A percentile compares a stretch with the other conserved stretches of the same genome.
Conservation (phyloP, 2,888 invertebrate genomes). For the Patella pellucida region DNA sequence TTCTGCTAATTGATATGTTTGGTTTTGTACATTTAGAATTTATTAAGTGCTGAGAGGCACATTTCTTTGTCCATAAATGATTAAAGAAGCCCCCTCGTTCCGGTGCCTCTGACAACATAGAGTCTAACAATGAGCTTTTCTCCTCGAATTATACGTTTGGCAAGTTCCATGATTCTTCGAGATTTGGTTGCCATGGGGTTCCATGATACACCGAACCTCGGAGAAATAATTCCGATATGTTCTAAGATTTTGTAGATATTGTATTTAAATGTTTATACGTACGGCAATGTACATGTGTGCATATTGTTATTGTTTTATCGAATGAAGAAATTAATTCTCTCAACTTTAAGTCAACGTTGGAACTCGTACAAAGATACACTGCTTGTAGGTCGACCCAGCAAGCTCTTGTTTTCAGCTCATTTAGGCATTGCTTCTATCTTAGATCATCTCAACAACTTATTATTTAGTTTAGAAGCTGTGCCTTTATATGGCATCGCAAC, state of each 20-base stretch:
- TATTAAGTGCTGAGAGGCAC: neutral
- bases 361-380: neutral
- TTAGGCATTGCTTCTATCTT: slow-evolving; percentile 8
- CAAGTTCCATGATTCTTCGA: slow-evolving; percentile 1
- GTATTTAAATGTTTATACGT: neutral
- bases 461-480: neutral
- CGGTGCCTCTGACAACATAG: slow-evolving; percentile 9
- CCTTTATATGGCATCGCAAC: neutral
- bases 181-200: neutral
- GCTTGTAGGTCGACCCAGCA: neutral
- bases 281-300: slow-evolving; percentile 2
- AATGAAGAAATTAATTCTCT: neutral
- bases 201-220: neutral
- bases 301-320: neutral
- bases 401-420: slow-evolving; percentile 8
- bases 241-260: neutral
- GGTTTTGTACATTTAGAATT: slow-evolving; percentile 7
- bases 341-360: neutral
- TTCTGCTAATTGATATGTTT: neutral
- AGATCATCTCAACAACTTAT: neutral
- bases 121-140: neutral
- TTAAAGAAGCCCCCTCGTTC: neutral
- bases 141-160: neutral
- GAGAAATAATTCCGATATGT: neutral
- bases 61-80: slow-evolving; percentile 1